Percentiles rank a stretch among this genome's conserved stretches.
Evolutionary conservation across 2,113 vertebrate genomes (phyloP).

Genomic region (Pelobates fuscus): DNA sequence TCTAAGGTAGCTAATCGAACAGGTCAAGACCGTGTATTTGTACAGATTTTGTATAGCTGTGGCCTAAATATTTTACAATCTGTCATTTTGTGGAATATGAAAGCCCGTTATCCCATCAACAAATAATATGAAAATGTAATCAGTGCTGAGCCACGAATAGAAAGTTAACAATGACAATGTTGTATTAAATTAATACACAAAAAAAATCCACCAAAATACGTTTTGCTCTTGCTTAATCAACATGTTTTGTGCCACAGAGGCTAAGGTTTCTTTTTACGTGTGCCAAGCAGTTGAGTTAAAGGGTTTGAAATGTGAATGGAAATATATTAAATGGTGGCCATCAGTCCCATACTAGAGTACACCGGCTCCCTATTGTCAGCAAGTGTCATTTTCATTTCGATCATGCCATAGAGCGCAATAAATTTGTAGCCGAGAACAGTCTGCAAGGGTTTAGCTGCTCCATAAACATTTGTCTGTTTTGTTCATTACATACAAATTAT

Average conservation of each 20-base stretch:
- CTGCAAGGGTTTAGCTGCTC: constrained; percentile 11
- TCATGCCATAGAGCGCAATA: constrained; percentile 26
- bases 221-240: too few relatives aligned
- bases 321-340: neutral
- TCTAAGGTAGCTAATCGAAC: too few relatives aligned
- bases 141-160: too few relatives aligned
- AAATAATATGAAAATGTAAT: too few relatives aligned
- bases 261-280: neutral
- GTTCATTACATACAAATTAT: constrained; percentile 45
- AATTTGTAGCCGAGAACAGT: constrained; percentile 28
- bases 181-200: too few relatives aligned
- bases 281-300: neutral
- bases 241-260: neutral
- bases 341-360: neutral
- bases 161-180: too few relatives aligned
- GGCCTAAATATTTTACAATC: too few relatives aligned
- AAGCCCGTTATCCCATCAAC: too few relatives aligned
- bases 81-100: too few relatives aligned
- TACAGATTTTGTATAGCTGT: too few relatives aligned
- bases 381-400: constrained; percentile 20
- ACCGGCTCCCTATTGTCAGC: neutral
- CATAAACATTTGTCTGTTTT: constrained; percentile 30
- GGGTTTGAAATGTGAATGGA: neutral
- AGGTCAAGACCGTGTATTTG: too few relatives aligned
- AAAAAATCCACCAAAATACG: too few relatives aligned